Evolutionary conservation across 2,797 vertebrate genomes (phyloP).

Genomic region (Ctenochaetus hawaiiensis): DNA sequence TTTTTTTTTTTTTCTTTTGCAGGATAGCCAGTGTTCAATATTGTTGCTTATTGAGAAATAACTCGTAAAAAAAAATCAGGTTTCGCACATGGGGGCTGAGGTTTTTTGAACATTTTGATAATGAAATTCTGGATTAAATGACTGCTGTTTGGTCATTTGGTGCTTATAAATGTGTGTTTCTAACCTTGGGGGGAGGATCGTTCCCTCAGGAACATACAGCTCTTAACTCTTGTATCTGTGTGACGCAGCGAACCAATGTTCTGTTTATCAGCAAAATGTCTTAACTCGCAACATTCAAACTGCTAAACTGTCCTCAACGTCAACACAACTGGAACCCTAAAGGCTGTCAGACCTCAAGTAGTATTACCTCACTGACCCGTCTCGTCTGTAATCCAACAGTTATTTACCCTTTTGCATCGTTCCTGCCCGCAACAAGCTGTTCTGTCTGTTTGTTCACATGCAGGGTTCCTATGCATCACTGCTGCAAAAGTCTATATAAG

Average conservation of each 20-base stretch:
- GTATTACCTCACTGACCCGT: slow-evolving; percentile 67
- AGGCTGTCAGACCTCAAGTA: slow-evolving; percentile 65
- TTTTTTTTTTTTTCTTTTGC: slow-evolving; percentile 20
- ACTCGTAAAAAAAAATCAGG: slow-evolving; percentile 58
- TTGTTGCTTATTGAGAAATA: slow-evolving; percentile 37
- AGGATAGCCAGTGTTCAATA: slow-evolving; percentile 48
- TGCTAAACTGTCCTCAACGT: slow-evolving; percentile 35
- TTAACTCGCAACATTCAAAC: slow-evolving; percentile 47
- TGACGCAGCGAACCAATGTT: slow-evolving; percentile 42
- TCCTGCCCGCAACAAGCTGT: slow-evolving; percentile 25
- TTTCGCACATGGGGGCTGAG: slow-evolving; percentile 47
- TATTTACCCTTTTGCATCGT: slow-evolving; percentile 18
- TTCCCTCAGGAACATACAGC: slow-evolving; percentile 42
- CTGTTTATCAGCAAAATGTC: slow-evolving; percentile 47
- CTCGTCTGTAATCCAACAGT: slow-evolving; percentile 14
- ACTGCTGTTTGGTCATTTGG: slow-evolving; percentile 72
- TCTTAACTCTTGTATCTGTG: slow-evolving; percentile 40
- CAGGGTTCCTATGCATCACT: slow-evolving; percentile 52
- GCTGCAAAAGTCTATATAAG: too few relatives aligned
- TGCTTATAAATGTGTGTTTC: slow-evolving; percentile 75
- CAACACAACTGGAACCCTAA: slow-evolving; percentile 57
- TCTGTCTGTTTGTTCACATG: slow-evolving; percentile 28
- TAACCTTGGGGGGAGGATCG: slow-evolving; percentile 49
- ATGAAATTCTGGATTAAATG: slow-evolving; percentile 65
- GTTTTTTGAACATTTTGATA: slow-evolving; percentile 71